phyloP scores from a whole-genome alignment of 2,113 vertebrate species.

The Bothrops jararaca region DNA sequence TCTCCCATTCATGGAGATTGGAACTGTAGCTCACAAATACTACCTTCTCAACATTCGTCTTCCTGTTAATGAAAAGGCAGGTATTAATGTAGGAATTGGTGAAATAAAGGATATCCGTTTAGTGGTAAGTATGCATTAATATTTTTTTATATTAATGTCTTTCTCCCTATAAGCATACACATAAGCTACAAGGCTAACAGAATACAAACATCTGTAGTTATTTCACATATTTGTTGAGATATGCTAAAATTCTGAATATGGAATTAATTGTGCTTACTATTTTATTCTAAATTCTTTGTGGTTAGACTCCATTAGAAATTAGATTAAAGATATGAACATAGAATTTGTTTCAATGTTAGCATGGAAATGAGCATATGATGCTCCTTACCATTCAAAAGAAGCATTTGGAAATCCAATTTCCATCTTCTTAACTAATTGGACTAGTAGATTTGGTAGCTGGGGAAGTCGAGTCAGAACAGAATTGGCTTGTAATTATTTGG shows the following conservation, averaged over 20 bases:
- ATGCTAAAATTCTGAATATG: not conserved
- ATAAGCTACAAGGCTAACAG: not conserved
- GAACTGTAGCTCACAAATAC: conserved; percentile 92
- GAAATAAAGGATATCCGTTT: conserved; percentile 93
- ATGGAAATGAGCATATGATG: not conserved
- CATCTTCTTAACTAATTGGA: not conserved
- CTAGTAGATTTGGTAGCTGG: not conserved
- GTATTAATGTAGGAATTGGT: conserved; percentile 90
- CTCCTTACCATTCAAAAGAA: not conserved
- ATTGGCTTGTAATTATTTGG: not conserved
- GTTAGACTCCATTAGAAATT: not conserved
- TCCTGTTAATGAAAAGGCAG: conserved; percentile 88
- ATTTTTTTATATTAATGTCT: not conserved
- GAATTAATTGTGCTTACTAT: not conserved
- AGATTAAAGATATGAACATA: not conserved
- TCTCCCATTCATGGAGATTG: conserved; percentile 94
- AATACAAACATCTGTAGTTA: not conserved
- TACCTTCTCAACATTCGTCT: conserved; percentile 96
- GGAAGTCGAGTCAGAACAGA: not conserved
- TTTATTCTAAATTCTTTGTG: not conserved
- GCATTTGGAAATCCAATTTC: not conserved
- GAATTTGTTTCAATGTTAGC: not conserved
- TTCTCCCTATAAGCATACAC: not conserved
- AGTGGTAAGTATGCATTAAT: conserved; percentile 72
- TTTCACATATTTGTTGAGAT: not conserved